Percentiles rank a stretch among this genome's conserved stretches.
Evolutionary conservation across 2,113 vertebrate genomes (phyloP).

Genomic region (Bubalus kerabau): DNA sequence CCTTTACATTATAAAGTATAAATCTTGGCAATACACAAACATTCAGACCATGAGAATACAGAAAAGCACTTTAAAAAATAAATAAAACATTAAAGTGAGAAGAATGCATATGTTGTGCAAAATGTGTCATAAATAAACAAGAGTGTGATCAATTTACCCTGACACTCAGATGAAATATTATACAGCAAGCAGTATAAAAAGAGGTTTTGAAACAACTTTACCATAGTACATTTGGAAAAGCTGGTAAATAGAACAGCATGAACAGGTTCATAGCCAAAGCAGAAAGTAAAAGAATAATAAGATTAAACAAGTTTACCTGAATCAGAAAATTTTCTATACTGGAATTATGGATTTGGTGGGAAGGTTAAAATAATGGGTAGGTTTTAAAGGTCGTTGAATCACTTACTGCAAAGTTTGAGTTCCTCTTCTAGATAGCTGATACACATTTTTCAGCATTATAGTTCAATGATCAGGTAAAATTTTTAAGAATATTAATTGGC

Average conservation of each 20-base stretch:
- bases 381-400: background rate
- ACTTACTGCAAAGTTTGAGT: background rate
- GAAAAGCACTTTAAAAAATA: background rate
- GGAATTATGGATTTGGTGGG: background rate
- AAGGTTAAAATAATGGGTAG: background rate
- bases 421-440: background rate
- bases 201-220: background rate
- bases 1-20: background rate
- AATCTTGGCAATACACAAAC: background rate
- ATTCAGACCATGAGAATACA: background rate
- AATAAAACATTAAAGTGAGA: background rate
- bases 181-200: background rate
- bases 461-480: background rate
- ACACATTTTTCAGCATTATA: background rate
- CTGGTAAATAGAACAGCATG: background rate
- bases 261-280: background rate
- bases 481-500: background rate
- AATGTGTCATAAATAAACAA: background rate
- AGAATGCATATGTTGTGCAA: background rate
- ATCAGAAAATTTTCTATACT: background rate
- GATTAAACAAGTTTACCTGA: background rate
- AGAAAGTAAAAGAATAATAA: background rate
- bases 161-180: background rate
- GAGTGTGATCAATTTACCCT: background rate
- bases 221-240: background rate